Percentiles rank a stretch among this genome's conserved stretches.
phyloP scores from a whole-genome alignment of 2,797 vertebrate species.

The Melanotaenia parkinsoni region DNA sequence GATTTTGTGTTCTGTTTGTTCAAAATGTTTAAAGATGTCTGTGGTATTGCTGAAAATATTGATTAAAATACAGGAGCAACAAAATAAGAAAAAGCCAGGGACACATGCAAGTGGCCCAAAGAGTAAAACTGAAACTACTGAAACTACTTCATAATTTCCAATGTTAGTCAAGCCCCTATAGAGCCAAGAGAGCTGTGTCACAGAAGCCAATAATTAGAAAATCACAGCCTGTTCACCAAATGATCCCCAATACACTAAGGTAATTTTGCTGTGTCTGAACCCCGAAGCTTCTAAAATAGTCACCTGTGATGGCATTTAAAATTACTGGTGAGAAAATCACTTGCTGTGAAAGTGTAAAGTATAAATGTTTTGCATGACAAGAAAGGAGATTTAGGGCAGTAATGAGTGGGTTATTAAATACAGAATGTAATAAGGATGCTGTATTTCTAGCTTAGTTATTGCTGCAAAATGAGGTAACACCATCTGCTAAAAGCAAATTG shows the following conservation, averaged over 20 bases:
- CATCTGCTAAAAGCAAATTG: no score
- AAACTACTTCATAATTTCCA: constrained; percentile 52
- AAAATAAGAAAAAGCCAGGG: neutral
- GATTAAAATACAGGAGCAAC: neutral
- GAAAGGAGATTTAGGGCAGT: neutral
- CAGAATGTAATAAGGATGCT: neutral
- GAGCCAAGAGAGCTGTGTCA: constrained; percentile 51
- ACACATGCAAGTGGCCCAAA: constrained; percentile 14
- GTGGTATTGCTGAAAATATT: constrained; percentile 9
- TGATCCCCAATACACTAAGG: constrained; percentile 71
- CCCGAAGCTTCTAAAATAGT: constrained; percentile 50
- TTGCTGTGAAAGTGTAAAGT: constrained; percentile 18
- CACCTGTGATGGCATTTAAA: constrained; percentile 45
- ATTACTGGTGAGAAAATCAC: constrained; percentile 15
- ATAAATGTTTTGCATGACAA: neutral
- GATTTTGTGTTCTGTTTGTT: constrained; percentile 1
- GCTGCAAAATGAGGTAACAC: neutral
- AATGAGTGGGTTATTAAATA: neutral
- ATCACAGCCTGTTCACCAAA: constrained; percentile 69
- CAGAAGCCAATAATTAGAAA: constrained; percentile 76
- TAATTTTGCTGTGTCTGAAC: constrained; percentile 67
- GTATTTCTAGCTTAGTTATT: neutral
- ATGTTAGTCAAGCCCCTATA: constrained; percentile 42
- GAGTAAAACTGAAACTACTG: constrained; percentile 26
- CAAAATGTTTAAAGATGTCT: constrained; percentile 5